Evolutionary conservation across 1,140 invertebrate species (phyloP), one percentile per base, ranked within the genome.

Genomic region (Diplogasteroides magnus): DNA sequence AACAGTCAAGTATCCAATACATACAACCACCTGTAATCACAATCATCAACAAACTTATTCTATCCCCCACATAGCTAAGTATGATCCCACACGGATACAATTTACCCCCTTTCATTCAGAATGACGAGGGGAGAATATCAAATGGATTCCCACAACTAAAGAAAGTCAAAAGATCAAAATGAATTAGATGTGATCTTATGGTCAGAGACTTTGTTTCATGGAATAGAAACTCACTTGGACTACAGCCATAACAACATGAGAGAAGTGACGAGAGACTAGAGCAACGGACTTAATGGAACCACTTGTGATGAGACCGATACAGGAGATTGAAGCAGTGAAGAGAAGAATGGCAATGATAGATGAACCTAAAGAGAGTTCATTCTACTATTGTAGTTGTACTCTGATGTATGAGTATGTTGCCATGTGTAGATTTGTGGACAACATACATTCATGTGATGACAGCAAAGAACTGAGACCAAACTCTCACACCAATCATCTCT

Each of bases 11-110:
- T 76, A 76, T 27, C 60, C 58, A 31, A 74, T 37, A 64, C 74
- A 71, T 19, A 76, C 61, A 27, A 74, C 60, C 15, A 71, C 23
- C 69, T 74, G 65, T 71, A 74, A 68, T 3, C 2, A 26, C 25
- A 27, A 13, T 3, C 15, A n/a, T 63, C 29, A 23, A 60, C 28
- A 23, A 56, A 56, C 48, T 14, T 56, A 14, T 56, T 56, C 23
- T 23, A 56, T 14, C 13, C 13, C 23, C 23, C 23, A 56, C 13
- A 56, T 14, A 14, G n/a, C 23, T 23, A 14, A 14, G 13, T 23
- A 14, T 14, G 48, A 14, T 56, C 23, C 13, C 13, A 14, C 23
- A 14, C 48, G n/a, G 48, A 14, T 14, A 14, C 48, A 14, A 23
- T 60, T 6, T 11, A 60, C 27, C 11, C 59, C 6, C 59, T 60